Evolutionary conservation across 2,797 vertebrate genomes (phyloP), one percentile per base, ranked within the genome.

Genomic region (Anguilla obscura): DNA sequence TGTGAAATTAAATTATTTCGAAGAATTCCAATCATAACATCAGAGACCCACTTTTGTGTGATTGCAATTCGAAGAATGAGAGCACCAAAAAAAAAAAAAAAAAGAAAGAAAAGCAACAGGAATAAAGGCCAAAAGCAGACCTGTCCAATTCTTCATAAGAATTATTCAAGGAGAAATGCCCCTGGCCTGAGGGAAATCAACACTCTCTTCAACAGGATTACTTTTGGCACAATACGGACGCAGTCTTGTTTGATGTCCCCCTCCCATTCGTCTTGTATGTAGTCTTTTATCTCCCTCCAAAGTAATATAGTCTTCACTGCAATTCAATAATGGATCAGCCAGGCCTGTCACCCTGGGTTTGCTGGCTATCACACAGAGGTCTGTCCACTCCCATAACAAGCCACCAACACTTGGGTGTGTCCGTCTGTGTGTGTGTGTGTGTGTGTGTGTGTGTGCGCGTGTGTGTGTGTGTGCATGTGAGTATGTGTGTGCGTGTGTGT

Each of bases 261-360:
- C 95, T 95, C 96, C 97, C 96, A 98, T 99, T 98, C 96, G 96
- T 98, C 97, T 98, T 97, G 96, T 96, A 96, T 96, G 96, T 96
- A 97, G 97, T 96, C 97, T 99, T 99, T 98, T 97, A 98, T 99
- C 98, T 98, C 96, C 96, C 97, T 98, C 98, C 97, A 97, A 98
- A 98, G 97, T 97, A 98, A 97, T 97, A 97, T 97, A 97, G 97
- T 97, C 98, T 96, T 98, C 97, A 96, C 96, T 97, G 97, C 97
- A 97, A 97, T 98, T 98, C 97, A 98, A 98, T 98, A 98, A 98
- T 98, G 97, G 96, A 96, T 97, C 96, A 94, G 93, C 96, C 93
- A 94, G 97, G 97, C 96, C 97, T 98, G 98, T 98, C 98, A 97
- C 96, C 96, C 96, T 92, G 95, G 95, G 97, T 98, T 99, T 98